Evolutionary conservation across 2,797 vertebrate genomes (phyloP).

Genomic region (Ataeniobius toweri): DNA sequence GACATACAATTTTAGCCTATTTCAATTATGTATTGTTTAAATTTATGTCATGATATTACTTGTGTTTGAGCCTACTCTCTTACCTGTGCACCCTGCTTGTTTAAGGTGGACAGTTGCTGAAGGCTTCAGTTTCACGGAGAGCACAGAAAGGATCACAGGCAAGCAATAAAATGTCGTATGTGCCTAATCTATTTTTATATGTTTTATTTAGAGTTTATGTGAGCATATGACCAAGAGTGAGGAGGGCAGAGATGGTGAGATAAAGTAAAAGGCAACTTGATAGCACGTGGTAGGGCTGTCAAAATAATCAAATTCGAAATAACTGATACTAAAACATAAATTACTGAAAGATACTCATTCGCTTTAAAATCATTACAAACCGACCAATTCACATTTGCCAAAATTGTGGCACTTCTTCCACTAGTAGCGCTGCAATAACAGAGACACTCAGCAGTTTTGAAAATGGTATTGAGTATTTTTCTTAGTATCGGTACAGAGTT

Average conservation of each 20-base stretch:
- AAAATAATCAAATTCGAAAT: background rate
- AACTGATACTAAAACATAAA: no score
- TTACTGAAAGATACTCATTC: no score
- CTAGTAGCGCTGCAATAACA: no score
- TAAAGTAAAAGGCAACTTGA: no score
- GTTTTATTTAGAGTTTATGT: no score
- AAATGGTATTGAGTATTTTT: no score
- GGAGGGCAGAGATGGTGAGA: no score
- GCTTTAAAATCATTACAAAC: no score
- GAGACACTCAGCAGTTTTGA: no score
- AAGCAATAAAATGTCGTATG: background rate
- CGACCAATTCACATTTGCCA: no score
- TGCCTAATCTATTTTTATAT: background rate
- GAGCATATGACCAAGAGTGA: background rate
- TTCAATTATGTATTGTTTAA: background rate
- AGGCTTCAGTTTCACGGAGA: background rate
- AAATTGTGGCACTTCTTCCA: no score
- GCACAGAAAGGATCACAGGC: background rate
- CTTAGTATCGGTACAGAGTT: no score
- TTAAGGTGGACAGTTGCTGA: background rate
- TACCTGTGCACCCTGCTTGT: background rate
- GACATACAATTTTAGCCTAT: background rate
- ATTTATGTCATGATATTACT: background rate
- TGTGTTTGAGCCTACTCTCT: background rate
- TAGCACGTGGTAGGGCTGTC: background rate